These are phyloP conservation scores for Microtus obscurus DNA, from an alignment of 2,797 vertebrate species.

Conservation along the genomic window DNA sequence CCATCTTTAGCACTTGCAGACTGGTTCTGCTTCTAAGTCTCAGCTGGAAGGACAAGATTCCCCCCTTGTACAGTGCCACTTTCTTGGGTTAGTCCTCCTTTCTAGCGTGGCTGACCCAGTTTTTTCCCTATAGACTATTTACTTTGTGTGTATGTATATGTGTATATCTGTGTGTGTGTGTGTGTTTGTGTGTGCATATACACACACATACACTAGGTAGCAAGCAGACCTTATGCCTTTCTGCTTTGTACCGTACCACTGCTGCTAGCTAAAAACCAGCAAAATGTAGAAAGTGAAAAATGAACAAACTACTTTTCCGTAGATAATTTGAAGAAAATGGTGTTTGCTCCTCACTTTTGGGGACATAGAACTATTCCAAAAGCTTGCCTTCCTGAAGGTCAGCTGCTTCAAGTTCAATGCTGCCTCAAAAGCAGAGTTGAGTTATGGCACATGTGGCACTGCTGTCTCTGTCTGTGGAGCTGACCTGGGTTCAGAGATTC, in stretches of 20 bases:
- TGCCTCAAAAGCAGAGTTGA: conserved; percentile 24
- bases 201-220: conserved; percentile 38
- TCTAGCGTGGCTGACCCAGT: not conserved
- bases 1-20: conserved; percentile 43
- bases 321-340: conserved; percentile 53
- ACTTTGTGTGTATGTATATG: not conserved
- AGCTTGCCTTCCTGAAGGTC: conserved; percentile 62
- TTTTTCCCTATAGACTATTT: conserved; percentile 65
- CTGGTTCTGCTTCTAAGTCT: conserved; percentile 56
- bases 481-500: conserved; percentile 57
- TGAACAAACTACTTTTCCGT: conserved; percentile 58
- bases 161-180: rapidly evolving
- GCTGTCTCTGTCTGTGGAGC: conserved; percentile 24
- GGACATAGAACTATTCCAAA: conserved; percentile 24
- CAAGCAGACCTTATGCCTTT: conserved; percentile 78
- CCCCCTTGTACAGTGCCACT: conserved; percentile 53
- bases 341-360: conserved; percentile 28
- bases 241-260: conserved; percentile 78
- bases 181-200: rapidly evolving
- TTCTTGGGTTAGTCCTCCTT: conserved; percentile 48
- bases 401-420: conserved; percentile 14
- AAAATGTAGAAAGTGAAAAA: conserved; percentile 73
- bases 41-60: conserved; percentile 27
- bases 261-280: conserved; percentile 81
- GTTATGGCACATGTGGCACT: not conserved